A percentile compares a stretch with the other conserved stretches of the same genome.
These are phyloP conservation scores for Zaprionus davidi DNA, from an alignment of 1,140 invertebrate species.

Conservation along the genomic window DNA sequence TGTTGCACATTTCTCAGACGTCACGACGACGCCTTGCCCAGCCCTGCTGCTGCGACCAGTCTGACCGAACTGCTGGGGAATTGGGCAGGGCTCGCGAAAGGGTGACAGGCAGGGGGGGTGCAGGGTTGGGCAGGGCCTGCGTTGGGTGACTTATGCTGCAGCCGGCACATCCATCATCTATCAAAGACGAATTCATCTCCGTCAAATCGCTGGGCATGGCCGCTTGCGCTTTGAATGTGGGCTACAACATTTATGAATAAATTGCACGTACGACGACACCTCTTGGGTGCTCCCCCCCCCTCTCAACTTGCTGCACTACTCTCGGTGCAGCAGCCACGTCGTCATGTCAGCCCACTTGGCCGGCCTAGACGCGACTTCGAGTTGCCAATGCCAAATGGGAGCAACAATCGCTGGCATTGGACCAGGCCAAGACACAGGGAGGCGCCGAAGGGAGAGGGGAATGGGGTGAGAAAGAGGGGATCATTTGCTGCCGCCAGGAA, in stretches of 20 bases:
- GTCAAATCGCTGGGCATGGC: slow-evolving; percentile 69
- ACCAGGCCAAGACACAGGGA: not conserved
- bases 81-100: slow-evolving; percentile 11
- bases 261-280: slow-evolving; percentile 70
- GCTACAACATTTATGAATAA: slow-evolving; percentile 81
- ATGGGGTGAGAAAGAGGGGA: slow-evolving; percentile 33
- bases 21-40: slow-evolving; percentile 66
- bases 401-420: slow-evolving; percentile 17
- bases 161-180: slow-evolving; percentile 82
- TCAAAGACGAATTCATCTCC: slow-evolving; percentile 82
- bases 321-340: slow-evolving; percentile 30
- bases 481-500: slow-evolving; percentile 71
- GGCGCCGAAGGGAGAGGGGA: not conserved
- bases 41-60: slow-evolving; percentile 28
- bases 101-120: slow-evolving; percentile 9
- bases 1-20: slow-evolving; percentile 81
- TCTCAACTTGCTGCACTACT: not conserved
- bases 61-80: slow-evolving; percentile 30
- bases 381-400: slow-evolving; percentile 37
- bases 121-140: slow-evolving; percentile 5
- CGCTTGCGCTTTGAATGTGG: slow-evolving; percentile 69
- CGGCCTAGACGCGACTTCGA: slow-evolving; percentile 32
- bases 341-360: slow-evolving; percentile 51
- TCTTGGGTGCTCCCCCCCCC: slow-evolving; percentile 14
- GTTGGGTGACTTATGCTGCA: slow-evolving; percentile 76